These are phyloP conservation scores for Carposina sasakii DNA, from an alignment of 1,140 invertebrate genomes.

Conservation along the genomic window DNA sequence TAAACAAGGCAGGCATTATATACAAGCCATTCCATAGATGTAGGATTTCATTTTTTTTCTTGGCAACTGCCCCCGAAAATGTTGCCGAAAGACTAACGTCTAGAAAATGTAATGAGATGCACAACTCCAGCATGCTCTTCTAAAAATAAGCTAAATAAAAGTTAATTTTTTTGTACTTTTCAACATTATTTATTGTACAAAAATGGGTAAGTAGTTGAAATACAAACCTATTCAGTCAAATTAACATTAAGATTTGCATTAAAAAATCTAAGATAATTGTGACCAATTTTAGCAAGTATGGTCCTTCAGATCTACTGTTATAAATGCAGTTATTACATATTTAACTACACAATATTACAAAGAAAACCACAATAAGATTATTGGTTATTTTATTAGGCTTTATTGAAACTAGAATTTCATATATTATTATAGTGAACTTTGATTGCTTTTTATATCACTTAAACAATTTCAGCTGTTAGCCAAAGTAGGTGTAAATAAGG, in stretches of 20 bases:
- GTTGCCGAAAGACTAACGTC: too few relatives aligned
- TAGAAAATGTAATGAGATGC: too few relatives aligned
- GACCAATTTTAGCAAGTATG: constrained; percentile 25
- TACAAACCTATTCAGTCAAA: constrained; percentile 63
- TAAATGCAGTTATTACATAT: background rate
- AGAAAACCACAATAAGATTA: constrained; percentile 10
- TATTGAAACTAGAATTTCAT: constrained; percentile 24
- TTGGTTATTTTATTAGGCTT: constrained; percentile 30
- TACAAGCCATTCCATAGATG: too few relatives aligned
- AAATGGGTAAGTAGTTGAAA: constrained; percentile 50
- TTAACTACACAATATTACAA: constrained; percentile 11
- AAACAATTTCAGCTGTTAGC: constrained; percentile 39
- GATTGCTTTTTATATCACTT: constrained; percentile 46
- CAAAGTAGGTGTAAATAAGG: too few relatives aligned
- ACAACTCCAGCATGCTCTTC: background rate
- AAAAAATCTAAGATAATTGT: constrained; percentile 48
- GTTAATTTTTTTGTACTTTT: constrained; percentile 27
- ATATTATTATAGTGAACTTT: constrained; percentile 28
- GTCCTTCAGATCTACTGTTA: too few relatives aligned
- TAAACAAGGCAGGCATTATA: too few relatives aligned
- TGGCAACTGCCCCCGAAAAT: too few relatives aligned
- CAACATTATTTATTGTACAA: constrained; percentile 59
- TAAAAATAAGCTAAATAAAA: constrained; percentile 5
- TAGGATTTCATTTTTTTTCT: too few relatives aligned
- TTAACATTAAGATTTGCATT: constrained; percentile 47